Evolutionary conservation across 2,113 vertebrate genomes (phyloP).

Genomic region (Amphilophus citrinellus): DNA sequence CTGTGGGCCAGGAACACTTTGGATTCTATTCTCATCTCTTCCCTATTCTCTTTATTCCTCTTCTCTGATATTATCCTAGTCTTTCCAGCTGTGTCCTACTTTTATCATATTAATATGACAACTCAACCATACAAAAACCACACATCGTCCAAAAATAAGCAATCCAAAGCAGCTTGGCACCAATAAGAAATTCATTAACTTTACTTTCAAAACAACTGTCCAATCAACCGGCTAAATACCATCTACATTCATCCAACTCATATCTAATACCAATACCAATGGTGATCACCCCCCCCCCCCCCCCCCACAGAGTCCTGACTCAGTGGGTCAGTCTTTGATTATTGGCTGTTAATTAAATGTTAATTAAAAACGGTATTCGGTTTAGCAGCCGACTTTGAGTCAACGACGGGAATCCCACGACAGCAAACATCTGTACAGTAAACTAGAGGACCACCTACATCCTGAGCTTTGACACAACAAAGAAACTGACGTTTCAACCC

Average conservation of each 20-base stretch:
- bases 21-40: conserved; percentile 48
- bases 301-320: too few relatives aligned
- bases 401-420: too few relatives aligned
- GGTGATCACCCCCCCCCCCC: too few relatives aligned
- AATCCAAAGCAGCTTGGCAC: not conserved
- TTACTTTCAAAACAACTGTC: not conserved
- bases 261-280: too few relatives aligned
- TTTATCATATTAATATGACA: conserved; percentile 21
- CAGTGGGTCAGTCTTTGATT: too few relatives aligned
- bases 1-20: not conserved
- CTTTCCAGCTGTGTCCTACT: conserved; percentile 24
- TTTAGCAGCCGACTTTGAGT: too few relatives aligned
- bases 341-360: too few relatives aligned
- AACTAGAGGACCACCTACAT: too few relatives aligned
- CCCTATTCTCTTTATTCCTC: conserved; percentile 17
- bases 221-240: not conserved
- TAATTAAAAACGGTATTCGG: too few relatives aligned
- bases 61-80: not conserved
- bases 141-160: not conserved
- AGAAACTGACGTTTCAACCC: too few relatives aligned
- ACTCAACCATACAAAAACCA: not conserved
- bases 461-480: too few relatives aligned
- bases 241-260: not conserved
- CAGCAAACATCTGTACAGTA: too few relatives aligned
- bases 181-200: not conserved